These are phyloP conservation scores for Drosophila prostipennis DNA, from an alignment of 2,888 invertebrate species.

Conservation along the genomic window DNA sequence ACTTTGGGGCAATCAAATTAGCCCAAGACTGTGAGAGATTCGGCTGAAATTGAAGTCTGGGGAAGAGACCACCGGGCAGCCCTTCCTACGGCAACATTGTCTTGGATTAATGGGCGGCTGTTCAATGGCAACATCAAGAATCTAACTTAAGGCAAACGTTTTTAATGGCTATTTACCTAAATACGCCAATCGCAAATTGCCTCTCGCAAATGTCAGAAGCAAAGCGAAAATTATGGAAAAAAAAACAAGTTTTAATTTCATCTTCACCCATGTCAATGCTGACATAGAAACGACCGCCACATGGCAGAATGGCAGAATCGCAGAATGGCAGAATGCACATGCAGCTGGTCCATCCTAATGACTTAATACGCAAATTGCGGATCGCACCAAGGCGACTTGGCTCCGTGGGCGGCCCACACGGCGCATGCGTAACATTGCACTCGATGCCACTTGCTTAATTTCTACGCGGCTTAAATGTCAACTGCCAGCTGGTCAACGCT, in stretches of 20 bases:
- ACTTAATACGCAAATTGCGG: constrained; percentile 59
- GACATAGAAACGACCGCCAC: constrained; percentile 61
- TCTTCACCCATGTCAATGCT: constrained; percentile 48
- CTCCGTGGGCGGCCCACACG: constrained; percentile 56
- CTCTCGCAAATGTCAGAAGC: constrained; percentile 66
- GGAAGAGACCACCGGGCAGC: neutral
- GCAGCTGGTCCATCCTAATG: constrained; percentile 56
- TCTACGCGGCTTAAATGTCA: constrained; percentile 67
- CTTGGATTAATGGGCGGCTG: constrained; percentile 3
- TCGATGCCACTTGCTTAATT: constrained; percentile 62
- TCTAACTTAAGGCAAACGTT: constrained; percentile 45
- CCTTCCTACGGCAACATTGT: constrained; percentile 40
- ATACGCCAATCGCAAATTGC: constrained; percentile 73
- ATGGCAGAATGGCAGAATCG: constrained; percentile 26
- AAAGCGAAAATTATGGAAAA: constrained; percentile 58
- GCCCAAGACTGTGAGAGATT: constrained; percentile 6
- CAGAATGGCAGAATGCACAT: constrained; percentile 26
- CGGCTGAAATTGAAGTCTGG: neutral
- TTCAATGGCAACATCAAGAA: constrained; percentile 51
- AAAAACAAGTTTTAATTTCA: constrained; percentile 70
- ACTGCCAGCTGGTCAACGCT: constrained; percentile 31
- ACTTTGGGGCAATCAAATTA: constrained; percentile 19
- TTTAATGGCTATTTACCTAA: constrained; percentile 72
- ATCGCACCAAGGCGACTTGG: constrained; percentile 11
- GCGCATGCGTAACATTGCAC: constrained; percentile 68